Base-by-base conservation (phyloP, 2,797 vertebrate genomes). In the Pempheris klunzingeri region DNA sequence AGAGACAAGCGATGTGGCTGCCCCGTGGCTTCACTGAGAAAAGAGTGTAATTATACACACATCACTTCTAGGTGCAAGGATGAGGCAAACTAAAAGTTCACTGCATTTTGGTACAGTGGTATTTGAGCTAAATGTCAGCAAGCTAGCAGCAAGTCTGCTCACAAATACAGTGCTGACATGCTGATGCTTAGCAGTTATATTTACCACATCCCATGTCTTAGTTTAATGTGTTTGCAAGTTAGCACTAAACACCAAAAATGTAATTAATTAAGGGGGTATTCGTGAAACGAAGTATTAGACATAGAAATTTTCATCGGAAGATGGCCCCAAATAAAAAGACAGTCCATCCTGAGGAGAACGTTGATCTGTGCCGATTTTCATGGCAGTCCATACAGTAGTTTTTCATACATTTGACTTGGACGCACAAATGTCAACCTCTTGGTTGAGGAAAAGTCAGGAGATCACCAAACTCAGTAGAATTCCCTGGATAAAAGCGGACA, bases 11-110 rank as follows among this genome's bases (percentile, higher is more conserved):
- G 60, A 53, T 17, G 59, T 46, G 62, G 69, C 39, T 11, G 60
- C 55, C 28, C 38, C 53, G 71, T 38, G 80, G 74, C 59, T 46
- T 14, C 71, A 4, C 36, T 41, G 36, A 53, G 71, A 24, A 5
- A 49, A 30, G 12, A 64, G 68, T 46, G 60, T 30, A 60, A 60
- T 71, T 57, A 44, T 12, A 32, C 28, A 52, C 13, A 38, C 60
- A 1, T 57, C 32, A 0, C 36, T 71, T 17, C 11, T 9, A 57
- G 59, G 57, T 49, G 73, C 5, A 38, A 34, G 20, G 36, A 32
- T 14, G 52, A 1, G 32, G 44, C 46, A 52, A 55, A 20, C 50
- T 15, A 5, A 17, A 53, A 24, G 43, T 32, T n/a, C n/a, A n/a
- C 17, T 17, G 1, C 28, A 47, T 30, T n/a, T 49, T 15, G 0